Evolutionary conservation across 2,888 invertebrate species (phyloP).

Genomic region (Dicycla oo): DNA sequence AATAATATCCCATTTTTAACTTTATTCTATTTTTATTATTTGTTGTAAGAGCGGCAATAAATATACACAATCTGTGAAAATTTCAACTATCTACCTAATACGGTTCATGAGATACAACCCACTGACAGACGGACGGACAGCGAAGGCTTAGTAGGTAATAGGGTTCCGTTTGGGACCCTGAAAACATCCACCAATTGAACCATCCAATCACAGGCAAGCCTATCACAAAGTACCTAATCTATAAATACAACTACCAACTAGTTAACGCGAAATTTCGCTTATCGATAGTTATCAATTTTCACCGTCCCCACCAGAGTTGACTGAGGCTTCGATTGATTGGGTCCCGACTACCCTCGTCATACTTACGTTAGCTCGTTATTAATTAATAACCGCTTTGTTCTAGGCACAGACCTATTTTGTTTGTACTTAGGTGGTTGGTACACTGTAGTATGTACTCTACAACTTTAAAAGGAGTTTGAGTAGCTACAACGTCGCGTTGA

Average conservation of each 20-base stretch:
- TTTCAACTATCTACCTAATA: too few relatives aligned
- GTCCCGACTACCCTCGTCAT: slow-evolving; percentile 44
- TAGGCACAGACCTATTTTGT: slow-evolving; percentile 24
- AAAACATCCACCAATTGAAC: too few relatives aligned
- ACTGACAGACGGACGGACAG: too few relatives aligned
- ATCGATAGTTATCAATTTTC: slow-evolving; percentile 50
- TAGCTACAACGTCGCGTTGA: neutral
- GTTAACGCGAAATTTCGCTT: slow-evolving; percentile 24
- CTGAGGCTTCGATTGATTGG: slow-evolving; percentile 45
- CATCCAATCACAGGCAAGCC: neutral
- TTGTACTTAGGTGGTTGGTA: neutral
- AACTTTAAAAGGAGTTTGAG: neutral
- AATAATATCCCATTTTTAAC: too few relatives aligned
- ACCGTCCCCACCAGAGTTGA: slow-evolving; percentile 24
- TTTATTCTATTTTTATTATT: too few relatives aligned
- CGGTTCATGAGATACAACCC: too few relatives aligned
- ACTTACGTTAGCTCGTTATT: slow-evolving; percentile 37
- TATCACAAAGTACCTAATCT: slow-evolving; percentile 11
- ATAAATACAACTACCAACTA: slow-evolving; percentile 16
- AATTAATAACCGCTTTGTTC: slow-evolving; percentile 50
- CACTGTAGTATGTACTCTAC: neutral
- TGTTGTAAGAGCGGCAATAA: too few relatives aligned
- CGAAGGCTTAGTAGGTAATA: too few relatives aligned
- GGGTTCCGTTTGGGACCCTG: too few relatives aligned
- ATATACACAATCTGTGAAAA: too few relatives aligned